These are phyloP conservation scores for Trachymyrmex septentrionalis DNA, from an alignment of 1,140 invertebrate genomes.

Conservation along the genomic window DNA sequence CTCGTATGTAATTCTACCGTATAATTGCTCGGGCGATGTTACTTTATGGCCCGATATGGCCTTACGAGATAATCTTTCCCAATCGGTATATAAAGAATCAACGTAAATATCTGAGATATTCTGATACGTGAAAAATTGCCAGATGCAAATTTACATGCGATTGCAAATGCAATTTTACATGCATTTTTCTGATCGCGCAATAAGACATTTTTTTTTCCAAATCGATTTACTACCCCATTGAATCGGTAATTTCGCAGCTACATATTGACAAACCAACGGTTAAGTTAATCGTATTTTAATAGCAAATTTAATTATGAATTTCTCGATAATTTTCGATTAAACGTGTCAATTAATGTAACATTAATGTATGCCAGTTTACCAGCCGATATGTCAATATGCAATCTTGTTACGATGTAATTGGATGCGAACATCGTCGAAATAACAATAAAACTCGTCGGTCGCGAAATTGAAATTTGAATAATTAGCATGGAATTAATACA, in stretches of 20 bases:
- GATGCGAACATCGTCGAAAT: conserved; percentile 34
- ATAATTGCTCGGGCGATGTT: conserved; percentile 33
- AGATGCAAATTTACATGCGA: neutral
- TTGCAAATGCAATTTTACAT: neutral
- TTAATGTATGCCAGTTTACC: conserved; percentile 40
- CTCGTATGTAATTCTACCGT: conserved; percentile 16
- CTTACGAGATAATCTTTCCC: neutral
- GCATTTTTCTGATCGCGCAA: neutral
- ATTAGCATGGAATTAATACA: conserved; percentile 52
- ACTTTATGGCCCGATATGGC: neutral
- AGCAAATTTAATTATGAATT: conserved; percentile 56
- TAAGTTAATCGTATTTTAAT: conserved; percentile 46
- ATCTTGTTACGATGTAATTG: conserved; percentile 57
- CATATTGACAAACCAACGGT: conserved; percentile 30
- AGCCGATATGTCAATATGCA: conserved; percentile 47
- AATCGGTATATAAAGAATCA: neutral
- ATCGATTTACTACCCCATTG: conserved; percentile 14
- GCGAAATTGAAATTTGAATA: conserved; percentile 58
- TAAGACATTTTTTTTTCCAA: no score
- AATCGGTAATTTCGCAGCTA: conserved; percentile 25
- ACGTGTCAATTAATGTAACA: conserved; percentile 59
- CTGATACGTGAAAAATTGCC: neutral
- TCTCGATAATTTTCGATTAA: conserved; percentile 64
- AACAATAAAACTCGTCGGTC: conserved; percentile 51
- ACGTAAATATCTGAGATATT: neutral